These are phyloP conservation scores for Phrynocephalus vlangalii DNA, from an alignment of 2,797 vertebrate species.

Conservation along the genomic window DNA sequence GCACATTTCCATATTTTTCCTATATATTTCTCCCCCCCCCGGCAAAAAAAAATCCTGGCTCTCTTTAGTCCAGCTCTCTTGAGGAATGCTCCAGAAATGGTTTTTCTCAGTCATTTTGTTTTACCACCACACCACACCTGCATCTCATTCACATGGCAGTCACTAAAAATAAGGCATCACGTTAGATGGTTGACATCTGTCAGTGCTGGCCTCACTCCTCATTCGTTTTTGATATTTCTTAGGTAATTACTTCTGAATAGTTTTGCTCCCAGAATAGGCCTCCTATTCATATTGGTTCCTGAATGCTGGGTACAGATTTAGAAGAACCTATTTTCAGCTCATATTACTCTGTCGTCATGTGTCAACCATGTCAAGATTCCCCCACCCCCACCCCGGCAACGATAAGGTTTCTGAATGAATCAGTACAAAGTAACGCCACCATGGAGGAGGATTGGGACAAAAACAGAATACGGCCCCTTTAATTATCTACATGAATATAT, in stretches of 20 bases:
- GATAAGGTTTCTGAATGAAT: neutral
- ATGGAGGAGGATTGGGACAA: neutral
- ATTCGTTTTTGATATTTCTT: neutral
- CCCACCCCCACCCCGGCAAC: neutral
- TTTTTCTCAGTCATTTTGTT: neutral
- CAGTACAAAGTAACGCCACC: slow-evolving; percentile 22
- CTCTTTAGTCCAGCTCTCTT: neutral
- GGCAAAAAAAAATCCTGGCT: no score
- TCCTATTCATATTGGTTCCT: slow-evolving; percentile 27
- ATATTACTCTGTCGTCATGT: slow-evolving; percentile 26
- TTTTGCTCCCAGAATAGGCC: neutral
- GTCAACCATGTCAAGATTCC: slow-evolving; percentile 10
- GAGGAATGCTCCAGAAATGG: neutral
- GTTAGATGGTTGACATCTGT: slow-evolving; percentile 3
- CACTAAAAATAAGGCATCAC: neutral
- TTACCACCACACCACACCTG: neutral
- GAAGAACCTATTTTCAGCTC: slow-evolving; percentile 26
- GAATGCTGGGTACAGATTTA: slow-evolving; percentile 5
- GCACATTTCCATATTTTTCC: neutral
- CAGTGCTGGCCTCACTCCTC: neutral
- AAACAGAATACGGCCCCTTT: slow-evolving; percentile 15
- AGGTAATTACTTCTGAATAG: slow-evolving; percentile 20
- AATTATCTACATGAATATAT: neutral
- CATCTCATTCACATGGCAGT: neutral
- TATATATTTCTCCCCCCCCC: neutral